Conservation (phyloP, 1,140 invertebrate genomes). For the Drosophila tristis region DNA sequence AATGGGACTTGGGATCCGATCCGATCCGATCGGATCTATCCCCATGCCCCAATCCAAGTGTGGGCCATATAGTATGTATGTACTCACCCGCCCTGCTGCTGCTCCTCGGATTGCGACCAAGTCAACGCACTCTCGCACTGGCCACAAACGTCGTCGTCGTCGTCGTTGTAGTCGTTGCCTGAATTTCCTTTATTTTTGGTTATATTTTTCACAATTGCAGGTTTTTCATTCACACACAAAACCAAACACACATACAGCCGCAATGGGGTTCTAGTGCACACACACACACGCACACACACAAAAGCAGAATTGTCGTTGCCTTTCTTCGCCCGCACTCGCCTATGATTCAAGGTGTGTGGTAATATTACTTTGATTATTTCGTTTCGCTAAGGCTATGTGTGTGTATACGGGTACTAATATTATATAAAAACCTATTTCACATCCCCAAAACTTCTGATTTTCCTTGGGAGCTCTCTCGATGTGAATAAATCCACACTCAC, state of each 20-base stretch:
- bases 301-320: conserved; percentile 18
- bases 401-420: conserved; percentile 27
- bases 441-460: conserved; percentile 44
- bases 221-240: conserved; percentile 76
- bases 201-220: conserved; percentile 75
- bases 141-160: too few species aligned
- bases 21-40: too few species aligned
- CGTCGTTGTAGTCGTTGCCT: neutral
- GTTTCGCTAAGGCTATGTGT: conserved; percentile 6
- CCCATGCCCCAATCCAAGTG: too few species aligned
- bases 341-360: too few species aligned
- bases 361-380: conserved; percentile 8
- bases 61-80: too few species aligned
- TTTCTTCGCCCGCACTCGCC: conserved; percentile 27
- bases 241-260: conserved; percentile 29
- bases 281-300: conserved; percentile 28
- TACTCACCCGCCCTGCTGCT: conserved; percentile 17
- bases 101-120: too few species aligned
- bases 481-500: conserved; percentile 65
- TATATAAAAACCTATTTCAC: conserved; percentile 50
- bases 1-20: too few species aligned
- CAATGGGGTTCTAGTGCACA: conserved; percentile 3
- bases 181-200: conserved; percentile 68
- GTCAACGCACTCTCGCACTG: too few species aligned
- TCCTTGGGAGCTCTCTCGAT: conserved; percentile 46